Evolutionary conservation across 2,888 invertebrate species (phyloP).

Genomic region (Campoplex nolae): DNA sequence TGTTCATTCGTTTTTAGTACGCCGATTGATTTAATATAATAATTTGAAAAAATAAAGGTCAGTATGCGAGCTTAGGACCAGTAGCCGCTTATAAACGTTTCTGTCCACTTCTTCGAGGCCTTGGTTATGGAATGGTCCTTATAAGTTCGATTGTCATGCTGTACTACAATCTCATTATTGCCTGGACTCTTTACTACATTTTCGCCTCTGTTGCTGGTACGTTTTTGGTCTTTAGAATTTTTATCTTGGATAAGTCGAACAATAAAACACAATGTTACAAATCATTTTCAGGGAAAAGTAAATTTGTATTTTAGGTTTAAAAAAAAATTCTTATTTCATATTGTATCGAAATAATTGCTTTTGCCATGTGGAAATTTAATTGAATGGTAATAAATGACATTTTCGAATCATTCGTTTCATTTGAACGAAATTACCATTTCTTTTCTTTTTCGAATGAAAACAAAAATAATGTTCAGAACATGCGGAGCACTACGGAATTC

Average conservation of each 20-base stretch:
- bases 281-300: background rate
- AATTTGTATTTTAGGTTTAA: background rate
- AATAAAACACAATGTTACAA: background rate
- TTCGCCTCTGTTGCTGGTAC: conserved; percentile 88
- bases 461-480: too few relatives aligned
- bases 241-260: background rate
- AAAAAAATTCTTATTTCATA: background rate
- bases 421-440: too few relatives aligned
- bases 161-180: conserved; percentile 91
- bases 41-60: conserved; percentile 83
- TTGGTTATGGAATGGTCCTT: conserved; percentile 91
- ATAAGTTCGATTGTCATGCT: conserved; percentile 91
- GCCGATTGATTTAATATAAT: background rate
- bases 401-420: too few relatives aligned
- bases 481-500: background rate
- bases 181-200: conserved; percentile 92
- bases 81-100: conserved; percentile 93
- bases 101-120: conserved; percentile 91
- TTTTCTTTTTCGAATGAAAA: too few relatives aligned
- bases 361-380: too few relatives aligned
- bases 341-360: background rate
- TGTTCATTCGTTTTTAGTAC: background rate
- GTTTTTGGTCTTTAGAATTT: conserved; percentile 40
- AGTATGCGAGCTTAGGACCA: conserved; percentile 92
- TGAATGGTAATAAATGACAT: too few relatives aligned